These are phyloP conservation scores for Catostomus latipinnis DNA, from an alignment of 2,797 vertebrate species.

Conservation along the genomic window DNA sequence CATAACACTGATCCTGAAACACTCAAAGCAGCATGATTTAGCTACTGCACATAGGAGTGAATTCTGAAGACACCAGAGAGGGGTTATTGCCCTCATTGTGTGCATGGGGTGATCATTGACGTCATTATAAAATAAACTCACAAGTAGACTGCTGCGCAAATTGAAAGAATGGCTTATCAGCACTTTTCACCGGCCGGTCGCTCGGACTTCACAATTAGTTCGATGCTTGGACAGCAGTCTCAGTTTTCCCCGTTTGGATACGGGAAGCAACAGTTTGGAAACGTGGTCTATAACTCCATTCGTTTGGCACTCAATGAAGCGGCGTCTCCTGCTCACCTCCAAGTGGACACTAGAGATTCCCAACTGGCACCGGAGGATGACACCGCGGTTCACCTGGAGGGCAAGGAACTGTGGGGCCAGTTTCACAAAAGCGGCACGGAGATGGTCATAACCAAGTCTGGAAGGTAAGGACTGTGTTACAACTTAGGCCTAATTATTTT, in stretches of 20 bases:
- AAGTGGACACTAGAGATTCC: constrained; percentile 78
- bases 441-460: constrained; percentile 98
- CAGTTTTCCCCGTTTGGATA: constrained; percentile 82
- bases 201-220: constrained; percentile 82
- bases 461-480: constrained; percentile 82
- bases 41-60: not conserved
- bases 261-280: constrained; percentile 77
- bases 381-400: constrained; percentile 89
- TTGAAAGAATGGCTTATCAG: constrained; percentile 77
- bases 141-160: not conserved
- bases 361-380: constrained; percentile 85
- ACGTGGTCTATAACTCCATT: constrained; percentile 17
- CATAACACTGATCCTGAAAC: not conserved
- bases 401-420: constrained; percentile 90
- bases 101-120: not conserved
- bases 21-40: constrained; percentile 10
- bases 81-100: not conserved
- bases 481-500: too few relatives aligned
- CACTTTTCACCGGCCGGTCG: constrained; percentile 81
- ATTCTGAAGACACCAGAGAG: constrained; percentile 11
- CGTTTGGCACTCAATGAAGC: constrained; percentile 24
- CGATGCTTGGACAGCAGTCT: constrained; percentile 80
- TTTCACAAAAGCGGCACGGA: constrained; percentile 92
- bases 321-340: constrained; percentile 64
- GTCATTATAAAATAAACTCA: constrained; percentile 7